Percentiles rank a stretch among this genome's conserved stretches.
Conservation (phyloP, 2,888 invertebrate species). For the Pteria penguin region DNA sequence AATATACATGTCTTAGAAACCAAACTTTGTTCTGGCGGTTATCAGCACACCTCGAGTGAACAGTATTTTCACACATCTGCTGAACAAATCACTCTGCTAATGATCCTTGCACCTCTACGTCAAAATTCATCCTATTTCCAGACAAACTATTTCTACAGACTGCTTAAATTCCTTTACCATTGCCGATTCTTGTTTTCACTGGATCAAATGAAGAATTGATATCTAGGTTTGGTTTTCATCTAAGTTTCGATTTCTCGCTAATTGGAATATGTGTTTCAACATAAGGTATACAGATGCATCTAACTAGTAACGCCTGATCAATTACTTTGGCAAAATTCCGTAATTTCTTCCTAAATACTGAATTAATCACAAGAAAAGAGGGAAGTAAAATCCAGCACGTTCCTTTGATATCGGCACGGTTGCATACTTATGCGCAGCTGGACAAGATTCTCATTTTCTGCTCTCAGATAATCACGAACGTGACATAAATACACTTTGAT, state of each 20-base stretch:
- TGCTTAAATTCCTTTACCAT: conserved; percentile 1
- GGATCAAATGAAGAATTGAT: conserved; percentile 3
- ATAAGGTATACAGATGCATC: background rate
- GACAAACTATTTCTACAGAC: conserved; percentile 5
- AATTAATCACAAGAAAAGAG: background rate
- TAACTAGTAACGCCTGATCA: background rate
- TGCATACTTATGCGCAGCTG: background rate
- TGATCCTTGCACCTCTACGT: conserved; percentile 13
- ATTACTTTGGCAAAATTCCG: conserved; percentile 12
- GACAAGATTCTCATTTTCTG: background rate
- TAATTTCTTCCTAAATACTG: background rate
- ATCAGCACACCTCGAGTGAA: background rate
- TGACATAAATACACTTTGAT: background rate
- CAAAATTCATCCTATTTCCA: background rate
- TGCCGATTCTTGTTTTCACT: background rate
- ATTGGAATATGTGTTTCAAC: conserved; percentile 5
- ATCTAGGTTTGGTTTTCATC: conserved; percentile 16
- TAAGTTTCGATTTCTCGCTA: background rate
- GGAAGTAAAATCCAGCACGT: background rate
- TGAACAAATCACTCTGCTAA: conserved; percentile 23
- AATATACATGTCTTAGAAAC: background rate
- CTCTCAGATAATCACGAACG: background rate
- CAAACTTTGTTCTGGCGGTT: background rate
- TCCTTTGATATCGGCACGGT: background rate
- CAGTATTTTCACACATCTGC: conserved; percentile 23